phyloP scores from a whole-genome alignment of 2,888 invertebrate species.

The Noctua fimbriata region DNA sequence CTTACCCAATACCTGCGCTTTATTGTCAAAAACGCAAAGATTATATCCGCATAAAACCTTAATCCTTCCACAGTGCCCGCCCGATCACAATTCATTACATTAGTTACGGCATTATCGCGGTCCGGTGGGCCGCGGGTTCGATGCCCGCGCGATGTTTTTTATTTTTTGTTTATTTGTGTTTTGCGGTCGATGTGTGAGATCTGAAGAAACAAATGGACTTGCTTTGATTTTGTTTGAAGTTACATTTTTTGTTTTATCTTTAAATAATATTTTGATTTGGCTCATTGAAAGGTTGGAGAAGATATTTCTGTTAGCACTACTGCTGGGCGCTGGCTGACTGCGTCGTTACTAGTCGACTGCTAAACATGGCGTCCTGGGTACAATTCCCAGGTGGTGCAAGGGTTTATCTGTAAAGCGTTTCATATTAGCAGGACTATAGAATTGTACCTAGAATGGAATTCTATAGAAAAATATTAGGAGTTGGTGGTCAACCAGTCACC shows the following conservation, averaged over 20 bases:
- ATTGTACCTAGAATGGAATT: background rate
- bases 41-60: conserved; percentile 11
- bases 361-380: background rate
- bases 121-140: conserved; percentile 48
- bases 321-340: background rate
- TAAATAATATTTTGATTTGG: conserved; percentile 31
- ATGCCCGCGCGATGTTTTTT: conserved; percentile 54
- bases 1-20: background rate
- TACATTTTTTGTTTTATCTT: conserved; percentile 24
- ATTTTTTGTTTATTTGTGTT: conserved; percentile 52
- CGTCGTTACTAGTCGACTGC: background rate
- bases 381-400: background rate
- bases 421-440: background rate
- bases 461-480: background rate
- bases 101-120: conserved; percentile 39
- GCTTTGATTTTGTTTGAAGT: conserved; percentile 35
- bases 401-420: background rate
- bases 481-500: no score
- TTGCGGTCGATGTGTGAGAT: conserved; percentile 31
- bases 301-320: conserved; percentile 6
- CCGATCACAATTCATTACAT: conserved; percentile 44
- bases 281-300: background rate
- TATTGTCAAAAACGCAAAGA: background rate
- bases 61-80: background rate
- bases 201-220: conserved; percentile 39